These are phyloP conservation scores for Rotaria socialis DNA, from an alignment of 2,888 invertebrate species.

Conservation along the genomic window DNA sequence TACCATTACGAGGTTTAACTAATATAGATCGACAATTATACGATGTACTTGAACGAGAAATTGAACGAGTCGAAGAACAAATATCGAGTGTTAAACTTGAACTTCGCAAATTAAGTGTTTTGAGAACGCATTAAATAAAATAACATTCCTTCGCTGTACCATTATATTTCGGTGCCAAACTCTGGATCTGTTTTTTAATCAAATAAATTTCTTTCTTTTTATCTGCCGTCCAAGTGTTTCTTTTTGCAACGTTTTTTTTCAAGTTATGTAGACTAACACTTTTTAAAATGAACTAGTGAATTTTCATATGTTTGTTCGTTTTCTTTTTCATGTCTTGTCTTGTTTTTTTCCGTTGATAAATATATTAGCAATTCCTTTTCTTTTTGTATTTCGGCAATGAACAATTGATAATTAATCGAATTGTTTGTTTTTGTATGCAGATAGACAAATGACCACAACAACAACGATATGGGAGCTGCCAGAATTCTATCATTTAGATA, in stretches of 20 bases:
- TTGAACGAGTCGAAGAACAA: constrained; percentile 13
- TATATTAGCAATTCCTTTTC: neutral
- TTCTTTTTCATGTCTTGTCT: neutral
- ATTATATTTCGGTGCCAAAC: neutral
- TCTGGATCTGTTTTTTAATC: neutral
- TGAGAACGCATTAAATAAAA: neutral
- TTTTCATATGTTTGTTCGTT: neutral
- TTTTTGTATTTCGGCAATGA: neutral
- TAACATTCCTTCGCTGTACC: neutral
- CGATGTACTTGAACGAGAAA: constrained; percentile 1
- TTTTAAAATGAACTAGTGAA: neutral
- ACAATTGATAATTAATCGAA: neutral
- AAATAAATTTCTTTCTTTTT: neutral
- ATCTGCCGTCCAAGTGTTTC: neutral
- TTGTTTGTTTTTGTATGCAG: neutral
- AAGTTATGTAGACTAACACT: neutral
- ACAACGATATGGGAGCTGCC: neutral
- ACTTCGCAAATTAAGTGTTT: neutral
- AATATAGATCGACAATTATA: neutral
- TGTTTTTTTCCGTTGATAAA: neutral
- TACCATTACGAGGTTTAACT: neutral
- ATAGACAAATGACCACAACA: neutral
- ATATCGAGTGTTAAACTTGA: constrained; percentile 17
- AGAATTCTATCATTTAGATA: neutral
- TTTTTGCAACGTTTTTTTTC: neutral